These are phyloP conservation scores for Mythimna albipuncta DNA, from an alignment of 2,888 invertebrate genomes.

Conservation along the genomic window DNA sequence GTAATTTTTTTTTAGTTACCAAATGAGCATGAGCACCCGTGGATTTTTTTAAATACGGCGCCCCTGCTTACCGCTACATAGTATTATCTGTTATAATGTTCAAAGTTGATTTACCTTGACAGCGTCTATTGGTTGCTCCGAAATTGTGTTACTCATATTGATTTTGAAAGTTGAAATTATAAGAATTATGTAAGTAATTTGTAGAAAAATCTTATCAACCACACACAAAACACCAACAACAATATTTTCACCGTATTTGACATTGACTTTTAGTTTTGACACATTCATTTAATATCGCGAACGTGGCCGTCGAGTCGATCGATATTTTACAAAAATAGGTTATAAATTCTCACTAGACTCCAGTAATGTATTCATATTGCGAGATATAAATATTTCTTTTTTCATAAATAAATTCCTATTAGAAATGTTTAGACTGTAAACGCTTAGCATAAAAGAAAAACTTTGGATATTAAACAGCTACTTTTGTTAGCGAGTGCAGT, in stretches of 20 bases:
- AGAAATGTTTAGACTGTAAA: background rate
- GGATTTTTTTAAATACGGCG: no score
- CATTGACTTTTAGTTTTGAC: conserved; percentile 31
- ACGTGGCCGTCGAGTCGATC: background rate
- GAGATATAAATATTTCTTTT: background rate
- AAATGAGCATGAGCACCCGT: no score
- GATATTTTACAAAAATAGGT: background rate
- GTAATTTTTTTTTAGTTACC: no score
- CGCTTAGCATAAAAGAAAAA: background rate
- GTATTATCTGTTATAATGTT: conserved; percentile 15
- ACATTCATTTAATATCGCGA: background rate
- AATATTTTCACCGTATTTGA: conserved; percentile 32
- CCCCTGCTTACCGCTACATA: background rate
- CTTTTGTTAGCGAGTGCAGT: background rate
- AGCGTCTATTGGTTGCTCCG: conserved; percentile 36
- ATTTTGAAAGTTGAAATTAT: background rate
- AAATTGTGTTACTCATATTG: conserved; percentile 48
- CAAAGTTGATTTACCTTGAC: conserved; percentile 44
- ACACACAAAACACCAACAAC: conserved; percentile 26
- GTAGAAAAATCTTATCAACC: conserved; percentile 30
- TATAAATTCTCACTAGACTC: background rate
- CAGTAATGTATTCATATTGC: background rate
- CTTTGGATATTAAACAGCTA: background rate
- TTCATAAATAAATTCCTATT: no score
- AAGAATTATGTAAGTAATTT: conserved; percentile 21